Evolutionary conservation across 1,140 invertebrate genomes (phyloP), one percentile per base, ranked within the genome.

Genomic region (Piezodorus guildinii): DNA sequence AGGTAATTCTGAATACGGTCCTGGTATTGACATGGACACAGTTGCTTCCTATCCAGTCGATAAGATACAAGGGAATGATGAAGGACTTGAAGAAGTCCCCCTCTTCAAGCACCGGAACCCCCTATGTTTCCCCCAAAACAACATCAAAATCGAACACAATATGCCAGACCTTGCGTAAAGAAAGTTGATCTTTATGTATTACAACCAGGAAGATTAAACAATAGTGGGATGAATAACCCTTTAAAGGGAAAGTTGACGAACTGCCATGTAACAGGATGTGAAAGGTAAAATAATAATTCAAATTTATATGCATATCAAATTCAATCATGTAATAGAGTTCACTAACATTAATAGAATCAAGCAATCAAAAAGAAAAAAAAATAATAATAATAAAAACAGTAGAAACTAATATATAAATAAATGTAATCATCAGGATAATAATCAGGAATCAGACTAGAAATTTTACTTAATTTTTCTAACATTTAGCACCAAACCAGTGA

Each of bases 201-300:
- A 15, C 88, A 93, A 74, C 86, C 87, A 0, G 83, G 88, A 23
- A 79, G 86, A 64, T 79, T 93, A 8, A 90, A 87, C 67, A 85
- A 86, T 43, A 88, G 86, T 66, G 85, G 85, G 1, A 79, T 81
- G 68, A 85, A 82, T 66, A 85, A 86, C 73, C 86, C 86, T 4
- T 74, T 90, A 0, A 88, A 93, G 75, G 91, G 90, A n/a, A 90
- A 91, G 73, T 77, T 94, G 0, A 93, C 90, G 1, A 93, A 93
- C 73, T 94, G 91, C 72, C 90, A 93, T 71, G 81, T 85, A 27
- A 89, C 88, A 19, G 88, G 90, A 68, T 94, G 91, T 73, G 90
- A 92, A 74, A 87, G 90, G 87, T 90, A 77, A 74, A 39, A 39
- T 10, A 39, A 39, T 30, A 4, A 30, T 30, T 30, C 3, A 30